Conservation (phyloP, 2,113 vertebrate species). For the Cyanoramphus novaezelandiae region DNA sequence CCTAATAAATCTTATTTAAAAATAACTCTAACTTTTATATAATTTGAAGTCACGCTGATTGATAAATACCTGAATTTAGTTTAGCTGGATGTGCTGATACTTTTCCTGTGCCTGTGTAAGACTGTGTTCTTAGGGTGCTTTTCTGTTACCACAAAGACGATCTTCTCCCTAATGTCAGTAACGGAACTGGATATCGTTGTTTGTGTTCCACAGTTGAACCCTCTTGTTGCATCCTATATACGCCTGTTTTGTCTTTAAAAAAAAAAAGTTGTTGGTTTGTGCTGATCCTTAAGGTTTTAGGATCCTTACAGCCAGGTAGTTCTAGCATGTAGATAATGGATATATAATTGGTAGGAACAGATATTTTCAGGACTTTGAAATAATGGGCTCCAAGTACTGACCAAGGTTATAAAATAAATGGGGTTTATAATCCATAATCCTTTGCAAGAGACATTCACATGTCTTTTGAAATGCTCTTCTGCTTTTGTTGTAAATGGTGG, state of each 20-base stretch:
- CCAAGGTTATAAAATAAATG: background rate
- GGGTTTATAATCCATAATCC: background rate
- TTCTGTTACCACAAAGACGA: background rate
- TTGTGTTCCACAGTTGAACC: background rate
- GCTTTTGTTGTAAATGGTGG: background rate
- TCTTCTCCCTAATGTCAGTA: background rate
- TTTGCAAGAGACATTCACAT: background rate
- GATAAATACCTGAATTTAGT: background rate
- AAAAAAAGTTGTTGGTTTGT: background rate
- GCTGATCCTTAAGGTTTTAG: background rate
- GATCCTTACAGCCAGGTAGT: background rate
- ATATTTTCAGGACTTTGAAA: background rate
- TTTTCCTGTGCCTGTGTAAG: background rate
- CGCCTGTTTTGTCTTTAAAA: accelerated
- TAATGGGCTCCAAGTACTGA: background rate
- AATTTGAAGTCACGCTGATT: background rate
- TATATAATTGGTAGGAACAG: background rate
- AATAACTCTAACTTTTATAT: background rate
- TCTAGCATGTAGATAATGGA: background rate
- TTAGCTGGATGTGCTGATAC: background rate
- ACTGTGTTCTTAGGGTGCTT: background rate
- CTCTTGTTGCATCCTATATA: background rate
- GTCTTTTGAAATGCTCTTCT: background rate
- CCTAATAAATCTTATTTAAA: background rate
- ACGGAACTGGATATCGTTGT: accelerated